Evolutionary conservation across 2,888 invertebrate species (phyloP), one percentile per base, ranked within the genome.

Genomic region (Dicycla oo): DNA sequence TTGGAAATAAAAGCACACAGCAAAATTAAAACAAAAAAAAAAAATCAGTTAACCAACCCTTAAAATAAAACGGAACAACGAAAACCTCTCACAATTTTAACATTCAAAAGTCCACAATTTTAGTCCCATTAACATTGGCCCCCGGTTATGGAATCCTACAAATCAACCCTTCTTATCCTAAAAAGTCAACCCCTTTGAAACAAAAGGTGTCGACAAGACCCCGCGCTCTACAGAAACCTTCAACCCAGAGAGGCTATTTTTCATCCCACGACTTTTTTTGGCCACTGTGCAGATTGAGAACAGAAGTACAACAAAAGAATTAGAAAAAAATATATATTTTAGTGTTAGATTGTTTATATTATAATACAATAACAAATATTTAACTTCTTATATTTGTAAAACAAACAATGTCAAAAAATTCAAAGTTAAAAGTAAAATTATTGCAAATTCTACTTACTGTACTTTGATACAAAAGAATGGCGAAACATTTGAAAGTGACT

Each of bases 191-290:
- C 87, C 86, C 76, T 81, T 77, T 87, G 73, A 88, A 91, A 91
- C 90, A 91, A 91, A 90, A 91, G 91, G 90, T 89, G 91, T 84
- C 87, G 90, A 88, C 87, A 85, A 79, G 86, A 84, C 84, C 87
- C 83, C 73, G 71, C 73, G 78, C 75, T 78, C 83, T 79, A 83
- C 83, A 85, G 85, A 83, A 90, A 87, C 88, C 85, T 71, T 79
- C 73, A 62, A 78, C 80, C 79, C 54, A 49, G n/a, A 73, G 75
- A 66, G 75, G 76, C 72, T 75, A 89, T 89, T 88, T 88, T 88
- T 89, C 88, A 88, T 82, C 80, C 74, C 75, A 30, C 62, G 72
- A 65, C 73, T 76, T 77, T 53, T n/a, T 78, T 80, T 73, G 73
- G 75, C 74, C 82, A 73, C 62, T 63, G 30, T 68, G 53, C 66